Evolutionary conservation across 2,888 invertebrate species (phyloP).

Genomic region (Apamea epomidion): DNA sequence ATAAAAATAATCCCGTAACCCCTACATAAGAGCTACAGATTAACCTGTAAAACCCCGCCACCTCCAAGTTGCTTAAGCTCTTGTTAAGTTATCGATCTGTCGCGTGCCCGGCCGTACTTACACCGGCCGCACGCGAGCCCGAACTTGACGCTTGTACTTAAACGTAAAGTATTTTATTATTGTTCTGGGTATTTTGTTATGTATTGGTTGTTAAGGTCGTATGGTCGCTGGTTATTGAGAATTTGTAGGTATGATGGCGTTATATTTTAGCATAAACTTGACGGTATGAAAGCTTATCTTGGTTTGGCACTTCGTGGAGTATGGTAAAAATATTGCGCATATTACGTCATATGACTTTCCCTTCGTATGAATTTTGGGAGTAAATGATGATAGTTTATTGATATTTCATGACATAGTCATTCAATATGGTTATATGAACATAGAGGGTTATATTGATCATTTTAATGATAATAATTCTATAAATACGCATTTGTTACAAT

Average conservation of each 20-base stretch:
- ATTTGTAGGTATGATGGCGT: too few species aligned
- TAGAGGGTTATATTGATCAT: too few species aligned
- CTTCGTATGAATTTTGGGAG: too few species aligned
- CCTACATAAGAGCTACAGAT: neutral
- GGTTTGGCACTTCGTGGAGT: too few species aligned
- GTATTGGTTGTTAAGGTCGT: slow-evolving; percentile 20
- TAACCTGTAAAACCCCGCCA: neutral
- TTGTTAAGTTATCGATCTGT: slow-evolving; percentile 45
- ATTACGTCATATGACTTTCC: too few species aligned
- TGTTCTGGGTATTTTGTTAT: slow-evolving; percentile 16
- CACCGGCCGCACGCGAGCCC: slow-evolving; percentile 36
- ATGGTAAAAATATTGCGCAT: too few species aligned
- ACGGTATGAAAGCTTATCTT: neutral
- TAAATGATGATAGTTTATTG: too few species aligned
- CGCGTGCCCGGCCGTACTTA: slow-evolving; percentile 34
- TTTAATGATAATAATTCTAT: too few species aligned
- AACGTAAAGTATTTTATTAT: slow-evolving; percentile 26
- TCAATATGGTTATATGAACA: too few species aligned
- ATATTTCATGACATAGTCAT: too few species aligned
- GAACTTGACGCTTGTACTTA: slow-evolving; percentile 42
- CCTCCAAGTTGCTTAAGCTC: slow-evolving; percentile 7
- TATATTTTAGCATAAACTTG: neutral
- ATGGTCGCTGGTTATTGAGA: neutral
- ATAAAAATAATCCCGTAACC: neutral
- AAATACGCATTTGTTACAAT: too few species aligned